Evolutionary conservation across 2,888 invertebrate genomes (phyloP), one percentile per base, ranked within the genome.

Genomic region (Drosophila longiperda): DNA sequence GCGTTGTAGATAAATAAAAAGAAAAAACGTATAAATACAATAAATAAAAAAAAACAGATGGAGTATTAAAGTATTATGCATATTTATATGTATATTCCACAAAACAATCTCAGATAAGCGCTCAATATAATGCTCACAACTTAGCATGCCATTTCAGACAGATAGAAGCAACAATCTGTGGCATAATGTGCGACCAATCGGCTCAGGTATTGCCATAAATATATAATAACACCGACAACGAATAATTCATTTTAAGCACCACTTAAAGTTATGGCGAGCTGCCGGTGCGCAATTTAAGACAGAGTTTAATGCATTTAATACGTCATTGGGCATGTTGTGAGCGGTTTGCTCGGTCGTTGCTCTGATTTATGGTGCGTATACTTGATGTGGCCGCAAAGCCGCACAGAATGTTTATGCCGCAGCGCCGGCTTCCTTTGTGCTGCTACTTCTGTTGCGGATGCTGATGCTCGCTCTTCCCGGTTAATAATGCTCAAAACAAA

Each of bases 191-290:
- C 45, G 50, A 33, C 32, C 67, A 72, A 68, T 66, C 60, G 66
- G 45, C 40, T 32, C 49, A 50, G 67, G 40, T 67, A 67, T 49
- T 68, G 42, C 64, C 58, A 73, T 50, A 57, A 65, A 71, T 65
- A 49, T 66, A 63, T 72, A 70, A 84, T 67, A 83, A 58, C 66
- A 60, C 65, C 29, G 73, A 59, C 67, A 79, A 79, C 80, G 82
- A 87, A 89, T 85, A 89, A 85, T 89, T 85, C 85, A 87, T 82
- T 87, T 85, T 87, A 85, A 85, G 89, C 89, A 87, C 87, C 89
- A 85, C 85, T 89, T 85, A 89, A 84, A 75, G 82, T 84, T 87
- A 85, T 82, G 77, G 83, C 68, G 59, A 76, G 83, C 76, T 80
- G 77, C 61, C 89, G 49, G 66, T 66, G 61, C 69, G 78, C 82